These are phyloP conservation scores for Dasypus novemcinctus DNA, from an alignment of 2,113 vertebrate genomes.

Conservation along the genomic window DNA sequence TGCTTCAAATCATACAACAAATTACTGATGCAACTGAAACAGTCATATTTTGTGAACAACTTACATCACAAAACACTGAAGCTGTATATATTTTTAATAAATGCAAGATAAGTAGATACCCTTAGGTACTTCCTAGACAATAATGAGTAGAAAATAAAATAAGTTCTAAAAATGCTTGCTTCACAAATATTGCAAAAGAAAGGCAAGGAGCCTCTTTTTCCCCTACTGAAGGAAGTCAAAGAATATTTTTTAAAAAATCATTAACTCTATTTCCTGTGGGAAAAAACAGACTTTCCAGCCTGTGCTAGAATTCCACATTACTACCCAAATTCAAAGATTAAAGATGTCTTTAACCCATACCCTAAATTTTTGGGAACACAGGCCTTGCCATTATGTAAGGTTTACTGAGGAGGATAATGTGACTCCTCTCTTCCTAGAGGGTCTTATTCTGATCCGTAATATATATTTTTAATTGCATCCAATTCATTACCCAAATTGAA, in stretches of 20 bases:
- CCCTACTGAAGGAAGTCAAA: neutral
- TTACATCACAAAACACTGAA: conserved; percentile 30
- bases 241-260: neutral
- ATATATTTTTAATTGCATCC: neutral
- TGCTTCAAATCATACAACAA: neutral
- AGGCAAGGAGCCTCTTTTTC: neutral
- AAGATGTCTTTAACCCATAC: conserved; percentile 50
- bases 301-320: conserved; percentile 41
- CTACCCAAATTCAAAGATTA: conserved; percentile 53
- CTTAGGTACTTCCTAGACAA: neutral
- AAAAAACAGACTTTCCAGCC: conserved; percentile 43
- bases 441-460: neutral
- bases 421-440: neutral
- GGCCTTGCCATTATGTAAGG: conserved; percentile 16
- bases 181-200: conserved; percentile 46
- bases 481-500: neutral
- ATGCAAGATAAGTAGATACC: neutral
- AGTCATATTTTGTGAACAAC: conserved; percentile 12
- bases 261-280: conserved; percentile 47
- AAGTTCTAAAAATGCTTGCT: conserved; percentile 3
- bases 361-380: conserved; percentile 52
- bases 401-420: neutral
- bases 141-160: conserved; percentile 39
- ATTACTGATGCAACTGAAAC: neutral
- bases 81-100: neutral